Evolutionary conservation across 2,888 invertebrate genomes (phyloP), one percentile per base, ranked within the genome.

Genomic region (Idaea aversata): DNA sequence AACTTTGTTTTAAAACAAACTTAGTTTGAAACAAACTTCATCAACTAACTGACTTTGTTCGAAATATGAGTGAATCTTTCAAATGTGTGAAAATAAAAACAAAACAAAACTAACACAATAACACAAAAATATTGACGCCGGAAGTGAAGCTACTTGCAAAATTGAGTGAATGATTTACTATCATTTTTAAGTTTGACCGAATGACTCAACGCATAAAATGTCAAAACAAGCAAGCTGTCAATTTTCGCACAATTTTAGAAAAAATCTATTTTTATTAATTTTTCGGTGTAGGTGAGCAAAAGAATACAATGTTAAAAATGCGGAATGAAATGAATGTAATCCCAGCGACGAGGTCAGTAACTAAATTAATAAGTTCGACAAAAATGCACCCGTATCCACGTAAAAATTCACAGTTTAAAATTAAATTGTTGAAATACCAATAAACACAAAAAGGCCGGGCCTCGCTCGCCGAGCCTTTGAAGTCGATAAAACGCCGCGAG

Each of bases 1-100:
- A 83, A 79, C 79, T 74, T 81, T 72, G 65, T 68, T 25, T n/a
- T 25, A 25, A 25, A 71, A 65, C 67, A 58, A 68, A 71, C 70
- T 70, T 69, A 65, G 63, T 59, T 63, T 5, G 36, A 67, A 66
- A 58, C 59, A 63, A 59, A 57, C 64, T 57, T 57, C 64, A 58
- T 58, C 35, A 15, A 15, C 65, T 65, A 70, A 70, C 62, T 66
- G 68, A 58, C 59, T 47, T 47, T 47, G 10, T 10, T 10, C 47
- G 47, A 13, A 13, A 36, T 7, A 36, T 36, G 36, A 1, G 25
- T 25, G 25, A 7, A 47, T 13, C 47, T 47, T 47, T 47, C 47
- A 13, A 47, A 7, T 47, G 47, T 47, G 47, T 47, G 47, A 47
- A 47, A 47, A 47, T 4, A 47, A 47, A 38, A 47, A 10, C 47